Conservation (phyloP, 2,113 vertebrate species). For the Opisthocomus hoazin region DNA sequence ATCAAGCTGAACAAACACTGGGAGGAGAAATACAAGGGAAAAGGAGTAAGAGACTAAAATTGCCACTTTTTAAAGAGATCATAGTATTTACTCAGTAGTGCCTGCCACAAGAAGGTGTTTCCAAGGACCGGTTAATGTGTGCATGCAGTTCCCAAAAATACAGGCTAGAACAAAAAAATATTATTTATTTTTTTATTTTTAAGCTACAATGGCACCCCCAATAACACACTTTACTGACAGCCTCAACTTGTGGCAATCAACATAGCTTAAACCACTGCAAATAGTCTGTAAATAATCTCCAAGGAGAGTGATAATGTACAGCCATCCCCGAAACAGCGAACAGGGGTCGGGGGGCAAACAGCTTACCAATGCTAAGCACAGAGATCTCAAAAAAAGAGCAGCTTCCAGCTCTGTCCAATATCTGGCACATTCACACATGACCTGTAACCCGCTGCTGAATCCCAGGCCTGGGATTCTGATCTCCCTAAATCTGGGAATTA, state of each 20-base stretch:
- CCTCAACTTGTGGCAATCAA: not conserved
- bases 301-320: not conserved
- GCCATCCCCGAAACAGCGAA: not conserved
- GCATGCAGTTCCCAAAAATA: not conserved
- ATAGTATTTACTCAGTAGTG: not conserved
- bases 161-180: not conserved
- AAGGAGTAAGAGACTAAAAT: not conserved
- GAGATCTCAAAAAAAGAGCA: not conserved
- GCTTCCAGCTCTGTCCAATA: not conserved
- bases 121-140: not conserved
- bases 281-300: slow-evolving; percentile 31
- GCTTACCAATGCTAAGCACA: not conserved
- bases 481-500: slow-evolving; percentile 19
- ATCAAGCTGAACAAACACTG: not conserved
- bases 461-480: not conserved
- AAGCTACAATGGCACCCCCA: not conserved
- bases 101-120: not conserved
- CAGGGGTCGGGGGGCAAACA: not conserved
- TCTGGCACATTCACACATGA: not conserved
- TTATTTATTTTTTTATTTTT: not conserved
- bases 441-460: not conserved
- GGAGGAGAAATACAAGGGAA: not conserved
- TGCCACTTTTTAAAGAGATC: not conserved
- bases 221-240: not conserved
- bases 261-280: not conserved